These are phyloP conservation scores for Zaprionus tsacasi DNA, from an alignment of 1,140 invertebrate species.

Conservation along the genomic window DNA sequence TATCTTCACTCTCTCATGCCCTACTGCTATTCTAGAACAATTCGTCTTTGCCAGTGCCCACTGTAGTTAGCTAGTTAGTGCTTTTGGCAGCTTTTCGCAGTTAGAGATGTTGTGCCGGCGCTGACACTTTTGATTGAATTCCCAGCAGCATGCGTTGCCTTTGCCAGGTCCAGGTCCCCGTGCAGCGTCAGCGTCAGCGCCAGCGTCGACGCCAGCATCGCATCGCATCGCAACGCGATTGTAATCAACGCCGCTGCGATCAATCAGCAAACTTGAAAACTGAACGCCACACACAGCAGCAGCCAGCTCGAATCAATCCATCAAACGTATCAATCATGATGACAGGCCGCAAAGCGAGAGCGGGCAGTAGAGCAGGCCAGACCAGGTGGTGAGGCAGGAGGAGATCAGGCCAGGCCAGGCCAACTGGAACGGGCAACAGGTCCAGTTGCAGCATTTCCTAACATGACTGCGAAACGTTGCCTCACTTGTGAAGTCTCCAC, in stretches of 20 bases:
- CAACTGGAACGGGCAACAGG: conserved; percentile 18
- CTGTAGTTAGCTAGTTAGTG: conserved; percentile 64
- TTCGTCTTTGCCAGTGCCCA: not conserved
- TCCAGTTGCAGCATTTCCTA: conserved; percentile 37
- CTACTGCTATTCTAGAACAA: not conserved
- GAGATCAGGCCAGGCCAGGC: conserved; percentile 50
- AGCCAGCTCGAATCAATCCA: conserved; percentile 79
- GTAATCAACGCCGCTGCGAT: conserved; percentile 77
- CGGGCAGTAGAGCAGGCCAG: not conserved
- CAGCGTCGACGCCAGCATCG: conserved; percentile 26
- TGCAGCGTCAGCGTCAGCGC: conserved; percentile 11
- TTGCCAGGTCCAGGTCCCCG: conserved; percentile 35
- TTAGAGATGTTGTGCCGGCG: conserved; percentile 66
- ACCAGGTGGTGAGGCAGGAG: not conserved
- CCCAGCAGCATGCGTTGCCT: conserved; percentile 68
- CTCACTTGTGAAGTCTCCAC: conserved; percentile 61
- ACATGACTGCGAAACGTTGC: conserved; percentile 43
- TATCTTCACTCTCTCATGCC: not conserved
- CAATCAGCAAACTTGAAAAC: conserved; percentile 64
- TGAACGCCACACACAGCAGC: conserved; percentile 54
- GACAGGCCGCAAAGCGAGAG: conserved; percentile 57
- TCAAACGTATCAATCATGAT: conserved; percentile 84
- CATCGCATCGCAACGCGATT: conserved; percentile 41
- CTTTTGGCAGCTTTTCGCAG: conserved; percentile 21
- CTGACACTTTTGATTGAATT: conserved; percentile 84